Conservation (phyloP, 1,140 invertebrate species). For the Leucophenga varia region DNA sequence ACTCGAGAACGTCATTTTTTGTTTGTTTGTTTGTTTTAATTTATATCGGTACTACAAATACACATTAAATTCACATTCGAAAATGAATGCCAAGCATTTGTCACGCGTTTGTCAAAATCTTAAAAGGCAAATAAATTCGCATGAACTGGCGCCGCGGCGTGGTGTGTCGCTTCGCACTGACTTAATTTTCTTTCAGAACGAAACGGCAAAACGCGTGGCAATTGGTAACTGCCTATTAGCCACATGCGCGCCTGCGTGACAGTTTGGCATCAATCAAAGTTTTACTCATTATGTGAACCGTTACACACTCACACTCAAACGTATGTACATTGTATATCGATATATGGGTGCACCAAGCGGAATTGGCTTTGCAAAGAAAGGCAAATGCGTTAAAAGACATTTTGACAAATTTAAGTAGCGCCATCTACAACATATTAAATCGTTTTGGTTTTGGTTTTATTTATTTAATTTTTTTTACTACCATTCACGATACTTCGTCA, state of each 20-base stretch:
- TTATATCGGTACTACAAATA: constrained; percentile 19
- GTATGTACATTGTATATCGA: no score
- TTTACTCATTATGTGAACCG: constrained; percentile 38
- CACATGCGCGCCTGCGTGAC: constrained; percentile 56
- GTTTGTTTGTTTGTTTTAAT: constrained; percentile 1
- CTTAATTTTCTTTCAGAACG: not conserved
- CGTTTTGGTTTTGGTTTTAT: no score
- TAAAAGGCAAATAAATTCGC: constrained; percentile 18
- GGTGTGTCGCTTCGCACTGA: no score
- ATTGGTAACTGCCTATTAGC: constrained; percentile 47
- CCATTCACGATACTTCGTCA: constrained; percentile 56
- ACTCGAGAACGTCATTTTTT: no score
- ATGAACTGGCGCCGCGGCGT: no score
- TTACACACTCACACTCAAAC: no score
- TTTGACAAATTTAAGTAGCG: constrained; percentile 56
- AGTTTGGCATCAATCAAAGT: constrained; percentile 56
- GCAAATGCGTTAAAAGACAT: constrained; percentile 47
- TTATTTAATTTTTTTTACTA: constrained; percentile 52
- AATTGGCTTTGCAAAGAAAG: constrained; percentile 20
- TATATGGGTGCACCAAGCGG: constrained; percentile 13
- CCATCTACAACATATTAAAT: constrained; percentile 52
- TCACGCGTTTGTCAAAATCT: constrained; percentile 43
- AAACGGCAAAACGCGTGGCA: no score
- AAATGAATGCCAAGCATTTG: constrained; percentile 38
- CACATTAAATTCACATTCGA: constrained; percentile 17